These are phyloP conservation scores for Coremacera marginata DNA, from an alignment of 2,888 invertebrate species.

Conservation along the genomic window DNA sequence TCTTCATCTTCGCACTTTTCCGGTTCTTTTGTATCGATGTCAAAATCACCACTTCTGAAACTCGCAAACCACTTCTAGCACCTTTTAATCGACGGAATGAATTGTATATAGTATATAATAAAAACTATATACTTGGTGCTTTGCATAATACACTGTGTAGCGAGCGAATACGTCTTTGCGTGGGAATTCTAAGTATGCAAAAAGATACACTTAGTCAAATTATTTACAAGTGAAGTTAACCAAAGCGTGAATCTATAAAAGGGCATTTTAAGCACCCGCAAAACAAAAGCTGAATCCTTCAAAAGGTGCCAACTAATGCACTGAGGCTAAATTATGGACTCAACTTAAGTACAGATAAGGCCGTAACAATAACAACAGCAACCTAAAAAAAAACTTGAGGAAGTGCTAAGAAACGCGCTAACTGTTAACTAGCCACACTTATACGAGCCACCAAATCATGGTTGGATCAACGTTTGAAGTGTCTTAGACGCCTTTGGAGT, in stretches of 20 bases:
- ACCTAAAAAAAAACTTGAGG: neutral
- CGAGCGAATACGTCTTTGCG: neutral
- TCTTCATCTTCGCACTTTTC: too few relatives aligned
- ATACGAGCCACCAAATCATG: neutral
- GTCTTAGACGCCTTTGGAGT: neutral
- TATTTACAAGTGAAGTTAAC: too few relatives aligned
- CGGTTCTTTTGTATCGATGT: too few relatives aligned
- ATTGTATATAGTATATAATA: too few relatives aligned
- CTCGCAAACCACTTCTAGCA: too few relatives aligned
- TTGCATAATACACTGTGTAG: too few relatives aligned
- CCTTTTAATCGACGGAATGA: too few relatives aligned
- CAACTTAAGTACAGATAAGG: conserved; percentile 10
- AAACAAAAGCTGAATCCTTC: conserved; percentile 10
- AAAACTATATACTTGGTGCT: too few relatives aligned
- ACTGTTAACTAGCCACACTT: neutral
- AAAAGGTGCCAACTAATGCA: neutral
- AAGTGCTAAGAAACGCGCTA: neutral
- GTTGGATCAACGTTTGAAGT: neutral
- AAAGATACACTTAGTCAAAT: neutral
- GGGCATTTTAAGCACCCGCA: conserved; percentile 21
- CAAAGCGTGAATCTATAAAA: neutral
- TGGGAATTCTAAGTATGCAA: neutral
- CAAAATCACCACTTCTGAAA: too few relatives aligned
- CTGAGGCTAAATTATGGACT: conserved; percentile 8
- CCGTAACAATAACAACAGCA: neutral